Base-by-base conservation (phyloP, 2,797 vertebrate genomes). In the Sebastes trivittatus region DNA sequence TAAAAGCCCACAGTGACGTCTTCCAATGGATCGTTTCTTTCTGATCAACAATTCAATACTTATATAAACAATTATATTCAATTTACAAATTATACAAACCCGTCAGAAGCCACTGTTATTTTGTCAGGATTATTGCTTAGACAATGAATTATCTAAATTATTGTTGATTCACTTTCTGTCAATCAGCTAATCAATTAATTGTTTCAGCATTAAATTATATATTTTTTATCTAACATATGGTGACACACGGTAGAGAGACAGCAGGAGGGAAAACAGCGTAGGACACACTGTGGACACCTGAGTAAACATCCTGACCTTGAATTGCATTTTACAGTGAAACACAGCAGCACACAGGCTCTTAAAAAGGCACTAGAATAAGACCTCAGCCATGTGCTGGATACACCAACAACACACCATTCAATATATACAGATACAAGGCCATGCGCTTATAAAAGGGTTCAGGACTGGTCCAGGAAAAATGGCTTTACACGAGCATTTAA, bases 21-120 rank as follows among this genome's bases (percentile, higher is more conserved):
- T 22, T 58, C 6, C 11, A 3, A 22, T 29, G 7, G 0, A 0
- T 42, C 0, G 0, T 7, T 3, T 46, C 42, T 46, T 20, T 42
- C n/a, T n/a, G 11, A 32, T 25, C 25, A 49, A 27, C 6, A 20
- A 0, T 16, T n/a, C 1, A 72, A 67, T 49, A 49, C 3, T 49
- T 20, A 0, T 46, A 46, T 46, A 46, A 46, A 71, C 1, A 11
- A 56, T 2, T 16, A 29, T 7, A 58, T 59, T 34, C 3, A 61
- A 36, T 22, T 54, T 2, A 49, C 11, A 20, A 30, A 30, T 27
- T 0, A 60, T 3, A 22, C 16, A 8, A 56, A 73, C 23, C 3
- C 3, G 27, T 14, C 3, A 49, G 22, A 30, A 22, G 6, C 2
- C 0, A 10, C 9, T 8, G 20, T 46, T 42, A 56, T 25, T 72